Evolutionary conservation across 2,888 invertebrate genomes (phyloP).

Genomic region (Oscheius myriophilus): DNA sequence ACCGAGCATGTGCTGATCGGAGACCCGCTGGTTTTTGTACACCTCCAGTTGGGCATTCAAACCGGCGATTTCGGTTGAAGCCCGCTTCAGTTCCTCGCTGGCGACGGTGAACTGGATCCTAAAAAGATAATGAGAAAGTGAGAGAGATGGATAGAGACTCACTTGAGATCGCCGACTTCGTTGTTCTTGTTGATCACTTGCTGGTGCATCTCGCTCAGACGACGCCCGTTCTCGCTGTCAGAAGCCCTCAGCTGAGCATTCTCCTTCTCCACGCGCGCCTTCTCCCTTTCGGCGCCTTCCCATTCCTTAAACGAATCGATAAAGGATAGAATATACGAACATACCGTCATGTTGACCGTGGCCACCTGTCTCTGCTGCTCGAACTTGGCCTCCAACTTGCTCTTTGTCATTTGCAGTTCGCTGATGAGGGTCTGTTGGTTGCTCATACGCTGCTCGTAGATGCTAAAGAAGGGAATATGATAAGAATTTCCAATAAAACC

Average conservation of each 20-base stretch:
- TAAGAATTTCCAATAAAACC: background rate
- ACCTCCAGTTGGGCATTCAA: slow-evolving; percentile 31
- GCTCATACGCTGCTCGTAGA: slow-evolving; percentile 10
- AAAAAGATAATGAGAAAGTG: background rate
- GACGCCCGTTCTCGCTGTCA: slow-evolving; percentile 17
- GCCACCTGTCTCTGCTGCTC: slow-evolving; percentile 54
- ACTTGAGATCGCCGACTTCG: slow-evolving; percentile 10
- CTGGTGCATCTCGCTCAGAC: slow-evolving; percentile 2
- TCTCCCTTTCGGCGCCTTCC: slow-evolving; percentile 20
- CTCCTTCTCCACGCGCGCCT: slow-evolving; percentile 20
- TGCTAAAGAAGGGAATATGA: slow-evolving; percentile 17
- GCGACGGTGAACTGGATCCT: slow-evolving; percentile 15
- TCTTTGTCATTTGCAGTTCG: slow-evolving; percentile 39
- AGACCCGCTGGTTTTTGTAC: slow-evolving; percentile 22
- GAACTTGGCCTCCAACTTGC: slow-evolving; percentile 46
- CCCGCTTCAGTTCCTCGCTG: slow-evolving; percentile 6
- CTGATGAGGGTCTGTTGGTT: slow-evolving; percentile 5
- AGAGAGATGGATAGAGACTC: background rate
- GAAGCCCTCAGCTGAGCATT: slow-evolving; percentile 1
- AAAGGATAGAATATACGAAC: background rate
- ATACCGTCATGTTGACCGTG: slow-evolving; percentile 20
- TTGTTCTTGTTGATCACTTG: slow-evolving; percentile 14
- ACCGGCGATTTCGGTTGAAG: background rate
- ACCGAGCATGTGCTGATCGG: slow-evolving; percentile 38
- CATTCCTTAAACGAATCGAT: slow-evolving; percentile 2